A percentile compares a stretch with the other conserved stretches of the same genome.
These are phyloP conservation scores for Aplocera efformata DNA, from an alignment of 2,888 invertebrate species.

Conservation along the genomic window DNA sequence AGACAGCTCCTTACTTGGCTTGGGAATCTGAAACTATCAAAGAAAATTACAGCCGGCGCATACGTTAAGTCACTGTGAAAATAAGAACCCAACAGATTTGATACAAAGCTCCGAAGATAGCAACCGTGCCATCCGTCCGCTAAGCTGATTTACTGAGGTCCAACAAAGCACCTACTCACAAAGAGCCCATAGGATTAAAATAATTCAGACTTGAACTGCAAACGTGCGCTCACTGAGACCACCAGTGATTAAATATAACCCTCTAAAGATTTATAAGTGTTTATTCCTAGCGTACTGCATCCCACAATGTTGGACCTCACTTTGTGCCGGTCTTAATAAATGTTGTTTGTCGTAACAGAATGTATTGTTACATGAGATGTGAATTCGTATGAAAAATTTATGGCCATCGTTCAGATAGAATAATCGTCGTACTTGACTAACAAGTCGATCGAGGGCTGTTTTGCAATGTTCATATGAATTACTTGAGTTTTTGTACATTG, in stretches of 20 bases:
- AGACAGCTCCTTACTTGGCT: constrained; percentile 8
- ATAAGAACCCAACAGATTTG: constrained; percentile 45
- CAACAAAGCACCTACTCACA: constrained; percentile 57
- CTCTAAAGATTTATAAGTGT: constrained; percentile 73
- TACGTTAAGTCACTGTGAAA: constrained; percentile 22
- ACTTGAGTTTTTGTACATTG: constrained; percentile 13
- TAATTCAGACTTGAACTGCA: constrained; percentile 65
- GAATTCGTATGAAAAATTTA: constrained; percentile 56
- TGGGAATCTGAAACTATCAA: constrained; percentile 10
- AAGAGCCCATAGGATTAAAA: constrained; percentile 66
- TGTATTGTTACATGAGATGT: constrained; percentile 59
- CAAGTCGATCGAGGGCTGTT: constrained; percentile 33
- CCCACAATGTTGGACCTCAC: constrained; percentile 39
- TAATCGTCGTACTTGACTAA: constrained; percentile 37
- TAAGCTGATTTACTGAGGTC: constrained; percentile 74
- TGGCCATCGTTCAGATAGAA: constrained; percentile 36
- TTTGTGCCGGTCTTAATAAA: constrained; percentile 62
- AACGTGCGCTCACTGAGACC: constrained; percentile 67
- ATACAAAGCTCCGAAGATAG: constrained; percentile 58
- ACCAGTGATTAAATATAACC: constrained; percentile 72
- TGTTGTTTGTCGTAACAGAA: constrained; percentile 62
- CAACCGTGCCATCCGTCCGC: constrained; percentile 58
- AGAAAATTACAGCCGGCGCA: constrained; percentile 13
- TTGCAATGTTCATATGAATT: constrained; percentile 16
- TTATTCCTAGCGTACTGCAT: constrained; percentile 57